phyloP scores from a whole-genome alignment of 1,140 invertebrate genomes.

The Cotesia vestalis region DNA sequence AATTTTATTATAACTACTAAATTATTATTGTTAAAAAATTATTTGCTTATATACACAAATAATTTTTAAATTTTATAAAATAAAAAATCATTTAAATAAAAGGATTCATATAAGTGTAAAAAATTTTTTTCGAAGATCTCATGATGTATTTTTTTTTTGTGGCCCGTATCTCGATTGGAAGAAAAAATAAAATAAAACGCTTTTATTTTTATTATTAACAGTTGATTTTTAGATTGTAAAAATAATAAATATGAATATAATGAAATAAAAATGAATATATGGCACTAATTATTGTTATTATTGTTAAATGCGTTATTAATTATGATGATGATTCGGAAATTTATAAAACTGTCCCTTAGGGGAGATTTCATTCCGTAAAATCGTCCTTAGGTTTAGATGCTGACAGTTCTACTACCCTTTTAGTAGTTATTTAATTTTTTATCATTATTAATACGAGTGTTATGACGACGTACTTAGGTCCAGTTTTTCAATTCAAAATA shows the following conservation, averaged over 20 bases:
- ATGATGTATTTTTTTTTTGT: constrained; percentile 40
- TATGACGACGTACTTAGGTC: constrained; percentile 4
- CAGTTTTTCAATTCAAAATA: too few species aligned
- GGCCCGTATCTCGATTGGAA: constrained; percentile 44
- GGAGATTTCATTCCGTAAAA: constrained; percentile 57
- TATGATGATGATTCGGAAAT: constrained; percentile 45
- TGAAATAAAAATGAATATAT: constrained; percentile 23
- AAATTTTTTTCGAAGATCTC: constrained; percentile 23
- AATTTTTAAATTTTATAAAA: too few species aligned
- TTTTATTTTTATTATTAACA: neutral
- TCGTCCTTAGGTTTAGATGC: constrained; percentile 59
- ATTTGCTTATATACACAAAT: constrained; percentile 12
- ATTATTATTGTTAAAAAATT: constrained; percentile 28
- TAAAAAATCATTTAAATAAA: neutral
- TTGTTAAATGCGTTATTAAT: constrained; percentile 30
- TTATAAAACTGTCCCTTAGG: constrained; percentile 64
- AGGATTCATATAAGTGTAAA: neutral
- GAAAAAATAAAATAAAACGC: constrained; percentile 43
- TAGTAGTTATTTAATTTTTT: constrained; percentile 41
- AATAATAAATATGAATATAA: constrained; percentile 10
- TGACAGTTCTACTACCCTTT: constrained; percentile 52
- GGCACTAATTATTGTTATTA: constrained; percentile 29
- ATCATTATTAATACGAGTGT: neutral
- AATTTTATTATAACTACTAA: neutral
- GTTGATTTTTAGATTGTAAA: constrained; percentile 13